Evolutionary conservation across 1,140 invertebrate species (phyloP), one percentile per base, ranked within the genome.

Genomic region (Acyrthosiphon pisum): DNA sequence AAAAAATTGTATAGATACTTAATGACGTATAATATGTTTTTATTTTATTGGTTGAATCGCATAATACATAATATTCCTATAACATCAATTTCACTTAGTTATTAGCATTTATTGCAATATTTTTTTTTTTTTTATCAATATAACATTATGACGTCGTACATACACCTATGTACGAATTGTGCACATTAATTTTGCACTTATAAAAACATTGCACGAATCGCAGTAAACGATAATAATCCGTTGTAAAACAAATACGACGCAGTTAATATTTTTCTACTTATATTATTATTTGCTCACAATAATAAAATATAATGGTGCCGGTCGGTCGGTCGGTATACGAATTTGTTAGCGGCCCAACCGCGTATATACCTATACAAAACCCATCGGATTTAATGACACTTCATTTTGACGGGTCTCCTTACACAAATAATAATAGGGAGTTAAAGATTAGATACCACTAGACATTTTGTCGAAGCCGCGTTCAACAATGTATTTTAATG

Each of bases 361-460:
- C 30, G 26, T 14, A 26, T 46, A 46, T 46, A 46, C 44, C 7
- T 46, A 46, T 46, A 46, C 14, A 30, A 6, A 37, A 81, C 35
- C 7, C 35, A 22, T 81, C 2, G 81, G 35, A 22, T 37, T 23
- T 83, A 83, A 83, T 83, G 35, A 83, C 81, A 83, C 81, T 83
- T 37, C 81, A 83, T 83, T 41, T 83, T 83, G 35, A 83, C 37
- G 81, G 35, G 35, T 83, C 35, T 83, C 41, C 81, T 83, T 83
- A 37, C 81, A 83, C 81, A 23, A 83, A 83, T 37, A 35, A 81
- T 81, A 22, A 83, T 83, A 22, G n/a, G 35, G 81, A 83, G 81
- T 83, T 37, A 76, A n/a, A 76, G 60, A 76, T 76, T 76, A 30
- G 60, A 76, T 76, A 76, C 60, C n/a, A n/a, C 60, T 76, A n/a